phyloP scores from a whole-genome alignment of 2,797 vertebrate genomes.

The Megalops cyprinoides region DNA sequence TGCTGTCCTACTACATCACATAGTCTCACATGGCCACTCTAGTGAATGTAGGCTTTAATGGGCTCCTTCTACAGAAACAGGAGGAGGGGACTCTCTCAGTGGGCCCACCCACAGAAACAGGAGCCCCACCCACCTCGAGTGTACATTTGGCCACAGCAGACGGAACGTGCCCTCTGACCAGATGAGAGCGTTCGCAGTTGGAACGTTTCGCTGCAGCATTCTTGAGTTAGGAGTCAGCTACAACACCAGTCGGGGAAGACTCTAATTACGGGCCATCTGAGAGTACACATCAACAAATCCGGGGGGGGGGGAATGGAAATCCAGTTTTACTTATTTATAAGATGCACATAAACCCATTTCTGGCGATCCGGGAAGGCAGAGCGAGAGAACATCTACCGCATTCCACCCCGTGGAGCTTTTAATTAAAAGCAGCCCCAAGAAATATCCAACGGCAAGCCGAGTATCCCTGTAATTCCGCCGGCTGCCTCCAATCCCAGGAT shows the following conservation, averaged over 20 bases:
- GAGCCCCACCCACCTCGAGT: background rate
- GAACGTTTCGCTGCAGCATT: conserved; percentile 29
- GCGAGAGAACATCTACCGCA: background rate
- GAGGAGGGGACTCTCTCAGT: no score
- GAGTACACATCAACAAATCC: background rate
- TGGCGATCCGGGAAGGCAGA: background rate
- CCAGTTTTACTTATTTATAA: background rate
- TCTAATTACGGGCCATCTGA: conserved; percentile 4
- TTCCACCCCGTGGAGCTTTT: background rate
- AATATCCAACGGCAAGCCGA: background rate
- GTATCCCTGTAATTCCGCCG: background rate
- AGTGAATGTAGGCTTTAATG: no score
- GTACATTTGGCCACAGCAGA: background rate
- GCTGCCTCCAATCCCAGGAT: background rate
- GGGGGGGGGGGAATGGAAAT: background rate
- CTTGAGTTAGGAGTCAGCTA: conserved; percentile 7
- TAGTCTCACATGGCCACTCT: no score
- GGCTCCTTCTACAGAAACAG: no score
- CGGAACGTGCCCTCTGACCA: background rate
- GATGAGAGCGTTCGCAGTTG: background rate
- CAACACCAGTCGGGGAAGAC: conserved; percentile 9
- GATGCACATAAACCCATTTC: conserved; percentile 8
- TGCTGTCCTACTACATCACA: no score
- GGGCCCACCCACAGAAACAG: background rate
- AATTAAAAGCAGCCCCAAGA: conserved; percentile 4